Evolutionary conservation across 2,888 invertebrate species (phyloP).

Genomic region (Protodeltote pygarga): DNA sequence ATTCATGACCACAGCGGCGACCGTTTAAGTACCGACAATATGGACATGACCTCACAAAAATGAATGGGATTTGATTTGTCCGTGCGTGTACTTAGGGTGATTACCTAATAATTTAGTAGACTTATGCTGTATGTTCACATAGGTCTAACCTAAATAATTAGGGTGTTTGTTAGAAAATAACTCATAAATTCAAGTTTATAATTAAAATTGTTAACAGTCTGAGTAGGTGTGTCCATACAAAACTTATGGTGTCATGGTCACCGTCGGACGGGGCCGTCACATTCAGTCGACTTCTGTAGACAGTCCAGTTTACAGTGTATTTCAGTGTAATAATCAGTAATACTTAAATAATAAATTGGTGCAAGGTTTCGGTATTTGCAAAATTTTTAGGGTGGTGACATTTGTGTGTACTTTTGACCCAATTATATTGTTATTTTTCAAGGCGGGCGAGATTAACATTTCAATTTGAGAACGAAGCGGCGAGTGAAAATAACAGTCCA

Average conservation of each 20-base stretch:
- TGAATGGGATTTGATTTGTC: constrained; percentile 36
- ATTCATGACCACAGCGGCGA: constrained; percentile 79
- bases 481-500: constrained; percentile 13
- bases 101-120: constrained; percentile 12
- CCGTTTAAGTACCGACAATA: constrained; percentile 66
- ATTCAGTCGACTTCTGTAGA: constrained; percentile 63
- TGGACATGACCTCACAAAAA: constrained; percentile 60
- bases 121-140: constrained; percentile 1
- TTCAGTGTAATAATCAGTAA: constrained; percentile 29
- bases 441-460: constrained; percentile 40
- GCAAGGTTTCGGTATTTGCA: constrained; percentile 34
- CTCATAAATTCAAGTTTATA: background rate
- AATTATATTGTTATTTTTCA: constrained; percentile 43
- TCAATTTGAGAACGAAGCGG: constrained; percentile 37
- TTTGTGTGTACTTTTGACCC: constrained; percentile 50
- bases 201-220: constrained; percentile 22
- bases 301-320: constrained; percentile 40
- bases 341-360: constrained; percentile 33
- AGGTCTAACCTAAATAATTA: background rate
- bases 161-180: constrained; percentile 7
- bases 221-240: constrained; percentile 60
- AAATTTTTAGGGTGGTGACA: constrained; percentile 31
- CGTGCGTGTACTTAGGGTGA: constrained; percentile 15
- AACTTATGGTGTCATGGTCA: constrained; percentile 62
- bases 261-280: constrained; percentile 45